Base-by-base conservation (phyloP, 30 jellyfish, hydroid and myxozoan genomes). In the Sanderia malayensis region DNA sequence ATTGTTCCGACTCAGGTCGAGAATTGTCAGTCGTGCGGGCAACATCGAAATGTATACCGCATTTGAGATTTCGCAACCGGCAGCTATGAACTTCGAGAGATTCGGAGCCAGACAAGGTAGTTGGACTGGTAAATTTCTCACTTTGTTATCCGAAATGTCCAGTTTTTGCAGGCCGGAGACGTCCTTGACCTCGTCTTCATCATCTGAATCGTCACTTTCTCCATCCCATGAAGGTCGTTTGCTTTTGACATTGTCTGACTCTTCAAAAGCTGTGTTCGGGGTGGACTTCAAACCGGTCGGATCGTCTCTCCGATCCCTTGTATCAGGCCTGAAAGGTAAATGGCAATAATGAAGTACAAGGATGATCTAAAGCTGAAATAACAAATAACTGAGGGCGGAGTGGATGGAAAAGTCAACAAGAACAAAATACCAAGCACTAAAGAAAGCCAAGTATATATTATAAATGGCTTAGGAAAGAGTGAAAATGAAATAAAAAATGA, bases 161-260 rank as follows among this genome's bases (percentile, higher is more conserved):
- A 90, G 76, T 20, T 59, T 71, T 45, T 32, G 11, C 27, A 90
- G 34, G 8, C 96, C 96, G 27, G 84, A 71, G 47, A 58, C 80
- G 32, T 47, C 71, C 32, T 52, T 61, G 19, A 60, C 9, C 13
- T 88, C 95, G 27, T 78, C 96, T 17, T 84, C 93, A 8, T 73
- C 95, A 22, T 90, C 98, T 0, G 86, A 66, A 15, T 82, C 94
- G 55, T 90, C 98, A 59, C 83, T 66, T 7, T 90, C 98, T 28
- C 71, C 94, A 45, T 84, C 91, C 97, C 97, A 89, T 2, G 94
- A 45, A n/a, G 97, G 97, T 62, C 97, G 73, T 61, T 61, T 74
- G 71, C 87, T 82, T 82, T 63, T 76, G 71, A 76, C 71, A 10
- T 68, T 31, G 22, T 49, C 74, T 0, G 47, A 17, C 1, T 33